Percentiles rank a stretch among this genome's conserved stretches.
phyloP scores from a whole-genome alignment of 2,113 vertebrate genomes.

The Lycaon pictus region DNA sequence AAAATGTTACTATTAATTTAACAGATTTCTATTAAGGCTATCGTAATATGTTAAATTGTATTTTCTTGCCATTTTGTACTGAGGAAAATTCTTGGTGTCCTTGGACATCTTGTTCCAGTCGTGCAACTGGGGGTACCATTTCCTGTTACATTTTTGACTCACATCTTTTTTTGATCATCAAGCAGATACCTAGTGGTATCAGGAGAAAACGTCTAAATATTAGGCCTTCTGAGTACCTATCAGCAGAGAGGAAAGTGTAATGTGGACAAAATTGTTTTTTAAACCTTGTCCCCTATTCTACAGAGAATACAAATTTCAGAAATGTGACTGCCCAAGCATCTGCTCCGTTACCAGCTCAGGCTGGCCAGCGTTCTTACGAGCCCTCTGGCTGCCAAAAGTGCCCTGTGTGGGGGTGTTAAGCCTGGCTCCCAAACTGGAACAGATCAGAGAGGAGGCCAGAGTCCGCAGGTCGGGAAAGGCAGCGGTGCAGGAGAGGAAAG shows the following conservation, averaged over 20 bases:
- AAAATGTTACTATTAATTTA: neutral
- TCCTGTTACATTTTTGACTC: neutral
- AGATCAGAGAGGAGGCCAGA: constrained; percentile 41
- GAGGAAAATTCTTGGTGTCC: neutral
- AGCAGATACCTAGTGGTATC: neutral
- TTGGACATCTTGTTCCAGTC: neutral
- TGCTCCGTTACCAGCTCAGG: neutral
- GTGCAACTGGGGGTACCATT: neutral
- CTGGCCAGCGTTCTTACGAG: constrained; percentile 7
- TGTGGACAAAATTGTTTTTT: constrained; percentile 61
- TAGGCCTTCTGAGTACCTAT: neutral
- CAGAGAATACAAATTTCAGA: constrained; percentile 61
- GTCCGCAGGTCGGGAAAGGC: constrained; percentile 12
- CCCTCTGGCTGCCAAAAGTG: constrained; percentile 9
- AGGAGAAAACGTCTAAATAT: neutral
- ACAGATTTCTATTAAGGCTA: neutral
- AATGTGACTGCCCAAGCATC: constrained; percentile 66
- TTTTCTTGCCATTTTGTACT: neutral
- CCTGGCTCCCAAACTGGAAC: neutral
- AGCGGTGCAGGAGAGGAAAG: neutral
- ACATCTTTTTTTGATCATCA: neutral
- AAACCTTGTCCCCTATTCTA: neutral
- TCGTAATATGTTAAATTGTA: neutral
- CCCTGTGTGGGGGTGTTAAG: neutral
- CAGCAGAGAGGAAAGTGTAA: constrained; percentile 56